Conservation (phyloP, 2,797 vertebrate species). For the Agapornis canus region DNA sequence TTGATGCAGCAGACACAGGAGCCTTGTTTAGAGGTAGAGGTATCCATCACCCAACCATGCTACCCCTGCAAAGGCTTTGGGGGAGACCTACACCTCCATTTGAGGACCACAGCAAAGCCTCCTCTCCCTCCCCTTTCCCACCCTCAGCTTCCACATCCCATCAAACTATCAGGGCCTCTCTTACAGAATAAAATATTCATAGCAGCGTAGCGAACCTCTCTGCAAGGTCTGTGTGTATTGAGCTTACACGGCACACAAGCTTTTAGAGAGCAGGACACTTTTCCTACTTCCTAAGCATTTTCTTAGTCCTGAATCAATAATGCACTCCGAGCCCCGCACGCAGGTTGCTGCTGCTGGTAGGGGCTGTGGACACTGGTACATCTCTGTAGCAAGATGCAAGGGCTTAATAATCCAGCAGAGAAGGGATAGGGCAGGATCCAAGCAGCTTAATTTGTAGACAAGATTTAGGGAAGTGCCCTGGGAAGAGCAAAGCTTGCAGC, state of each 20-base stretch:
- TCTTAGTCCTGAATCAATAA: constrained; percentile 78
- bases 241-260: constrained; percentile 68
- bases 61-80: background rate
- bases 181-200: constrained; percentile 82
- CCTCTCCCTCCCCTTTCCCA: background rate
- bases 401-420: background rate
- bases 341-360: background rate
- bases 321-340: constrained; percentile 48
- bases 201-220: constrained; percentile 60
- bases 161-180: constrained; percentile 58
- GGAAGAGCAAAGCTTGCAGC: constrained; percentile 9
- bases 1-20: background rate
- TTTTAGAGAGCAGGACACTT: constrained; percentile 79
- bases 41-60: background rate
- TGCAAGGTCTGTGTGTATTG: constrained; percentile 69
- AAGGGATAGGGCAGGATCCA: background rate
- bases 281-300: constrained; percentile 81
- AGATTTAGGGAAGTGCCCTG: background rate
- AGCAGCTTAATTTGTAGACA: background rate
- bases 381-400: background rate
- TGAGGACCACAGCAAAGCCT: background rate
- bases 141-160: background rate
- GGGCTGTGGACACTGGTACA: background rate
- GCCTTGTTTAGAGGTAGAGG: background rate
- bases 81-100: background rate